These are phyloP conservation scores for Pogonomyrmex barbatus DNA, from an alignment of 1,140 invertebrate genomes.

Conservation along the genomic window DNA sequence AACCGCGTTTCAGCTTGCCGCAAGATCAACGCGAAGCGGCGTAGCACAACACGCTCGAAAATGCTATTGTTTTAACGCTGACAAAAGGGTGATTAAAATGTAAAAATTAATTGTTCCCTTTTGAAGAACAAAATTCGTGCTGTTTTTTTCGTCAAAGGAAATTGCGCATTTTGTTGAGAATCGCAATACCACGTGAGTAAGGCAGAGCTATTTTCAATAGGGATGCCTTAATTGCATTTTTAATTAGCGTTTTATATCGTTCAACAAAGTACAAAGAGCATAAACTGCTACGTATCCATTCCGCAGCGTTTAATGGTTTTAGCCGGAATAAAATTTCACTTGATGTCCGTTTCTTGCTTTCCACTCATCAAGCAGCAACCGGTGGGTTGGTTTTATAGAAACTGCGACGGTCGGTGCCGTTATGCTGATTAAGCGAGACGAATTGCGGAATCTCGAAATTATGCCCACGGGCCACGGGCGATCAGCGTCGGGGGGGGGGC, in stretches of 20 bases:
- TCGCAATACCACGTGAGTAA: not conserved
- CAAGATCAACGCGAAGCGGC: not conserved
- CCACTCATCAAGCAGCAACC: constrained; percentile 27
- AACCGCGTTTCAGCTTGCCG: not conserved
- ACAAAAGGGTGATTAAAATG: not conserved
- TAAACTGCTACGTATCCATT: constrained; percentile 27
- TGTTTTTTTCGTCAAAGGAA: not conserved
- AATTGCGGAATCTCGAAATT: constrained; percentile 59
- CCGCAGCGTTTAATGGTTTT: constrained; percentile 52
- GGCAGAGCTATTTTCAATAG: constrained; percentile 24
- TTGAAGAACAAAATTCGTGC: not conserved
- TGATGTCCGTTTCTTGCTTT: constrained; percentile 46
- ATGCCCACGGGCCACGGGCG: constrained; percentile 33
- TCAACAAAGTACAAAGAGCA: constrained; percentile 51
- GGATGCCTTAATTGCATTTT: constrained; percentile 16
- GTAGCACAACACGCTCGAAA: not conserved
- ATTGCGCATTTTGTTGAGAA: no score
- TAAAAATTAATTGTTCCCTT: not conserved
- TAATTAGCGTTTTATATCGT: constrained; percentile 53
- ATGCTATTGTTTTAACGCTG: constrained; percentile 28
- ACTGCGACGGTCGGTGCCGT: constrained; percentile 35
- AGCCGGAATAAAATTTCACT: constrained; percentile 56
- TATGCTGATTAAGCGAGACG: constrained; percentile 61
- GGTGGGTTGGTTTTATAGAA: constrained; percentile 40
- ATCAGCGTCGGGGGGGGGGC: not conserved